Evolutionary conservation across 2,888 invertebrate genomes (phyloP), one percentile per base, ranked within the genome.

Genomic region (Dryomyza anilis): DNA sequence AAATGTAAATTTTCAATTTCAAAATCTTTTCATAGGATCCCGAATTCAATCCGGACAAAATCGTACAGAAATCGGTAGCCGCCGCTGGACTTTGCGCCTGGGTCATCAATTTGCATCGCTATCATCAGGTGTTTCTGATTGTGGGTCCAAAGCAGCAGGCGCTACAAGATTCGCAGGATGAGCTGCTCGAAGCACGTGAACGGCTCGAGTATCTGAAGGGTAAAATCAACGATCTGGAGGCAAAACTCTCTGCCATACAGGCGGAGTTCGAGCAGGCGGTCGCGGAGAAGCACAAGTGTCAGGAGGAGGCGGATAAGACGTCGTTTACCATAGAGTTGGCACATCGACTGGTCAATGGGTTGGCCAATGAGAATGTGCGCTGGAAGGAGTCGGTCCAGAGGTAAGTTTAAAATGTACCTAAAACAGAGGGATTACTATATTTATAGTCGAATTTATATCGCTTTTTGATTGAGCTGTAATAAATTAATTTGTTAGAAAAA

Each of bases 11-110:
- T 8, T 55, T 55, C 21, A 2, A 10, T 36, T n/a, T 14, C 12
- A 4, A 21, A 39, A 6, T 57, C 33, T 1, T 21, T 27, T 21
- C 12, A 1, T 27, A 83, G 83, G 86, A 90, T 78, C 88, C 89
- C 25, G 95, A 96, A 71, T 98, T 98, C 81, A 89, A 90, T 72
- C 90, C 94, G 0, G 94, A 93, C 55, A 90, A 92, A 73, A 92
- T 98, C 73, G 85, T 89, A 70, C 87, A 90, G 14, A 97, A 97
- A 83, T 97, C 96, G 0, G 87, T 89, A 48, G 97, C 98, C 14
- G 98, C 97, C 21, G 94, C 95, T 56, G 95, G 97, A 3, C 86
- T 98, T 2, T 96, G 96, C 79, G 91, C 96, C 10, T 98, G 97
- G 96, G 96, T 95, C 4, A 91, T 95, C 71, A 98, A 97, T 83